A percentile compares a stretch with the other conserved stretches of the same genome.
These are phyloP conservation scores for Cyrtorhinus lividipennis DNA, from an alignment of 1,140 invertebrate genomes.

Conservation along the genomic window DNA sequence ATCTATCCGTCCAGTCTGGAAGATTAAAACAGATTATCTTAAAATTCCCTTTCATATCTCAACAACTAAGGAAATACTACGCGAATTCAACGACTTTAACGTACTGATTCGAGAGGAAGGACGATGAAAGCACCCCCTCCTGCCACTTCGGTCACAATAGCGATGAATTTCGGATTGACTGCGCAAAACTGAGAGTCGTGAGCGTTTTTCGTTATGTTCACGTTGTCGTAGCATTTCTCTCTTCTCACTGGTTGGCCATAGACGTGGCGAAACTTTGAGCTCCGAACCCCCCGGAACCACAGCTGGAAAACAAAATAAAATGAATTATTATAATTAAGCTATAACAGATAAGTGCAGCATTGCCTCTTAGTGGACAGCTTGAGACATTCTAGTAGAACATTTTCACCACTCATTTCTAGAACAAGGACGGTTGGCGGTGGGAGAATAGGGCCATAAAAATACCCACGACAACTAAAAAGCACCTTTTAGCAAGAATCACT, in stretches of 20 bases:
- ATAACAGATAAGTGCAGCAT: too few relatives aligned
- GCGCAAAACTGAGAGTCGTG: constrained; percentile 86
- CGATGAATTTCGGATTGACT: constrained; percentile 88
- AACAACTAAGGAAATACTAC: constrained; percentile 4
- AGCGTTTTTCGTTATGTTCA: constrained; percentile 81
- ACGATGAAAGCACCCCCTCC: constrained; percentile 89
- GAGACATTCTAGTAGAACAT: too few relatives aligned
- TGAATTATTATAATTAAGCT: too few relatives aligned
- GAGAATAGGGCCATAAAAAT: too few relatives aligned
- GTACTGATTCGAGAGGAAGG: constrained; percentile 73
- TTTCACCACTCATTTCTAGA: too few relatives aligned
- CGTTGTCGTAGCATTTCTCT: constrained; percentile 83
- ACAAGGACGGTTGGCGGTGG: too few relatives aligned
- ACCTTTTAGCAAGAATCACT: too few relatives aligned
- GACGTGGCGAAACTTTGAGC: constrained; percentile 85
- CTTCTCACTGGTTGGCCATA: constrained; percentile 76
- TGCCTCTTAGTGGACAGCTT: too few relatives aligned
- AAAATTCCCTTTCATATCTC: too few relatives aligned
- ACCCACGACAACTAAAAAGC: too few relatives aligned
- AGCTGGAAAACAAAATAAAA: constrained; percentile 38
- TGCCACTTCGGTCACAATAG: constrained; percentile 83
- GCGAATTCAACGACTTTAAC: constrained; percentile 26
- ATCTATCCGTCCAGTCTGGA: constrained; percentile 56
- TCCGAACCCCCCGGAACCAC: constrained; percentile 69
- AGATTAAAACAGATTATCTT: constrained; percentile 19